These are phyloP conservation scores for Pseudomyrmex cubaensis DNA, from an alignment of 1,140 invertebrate genomes.

Conservation along the genomic window DNA sequence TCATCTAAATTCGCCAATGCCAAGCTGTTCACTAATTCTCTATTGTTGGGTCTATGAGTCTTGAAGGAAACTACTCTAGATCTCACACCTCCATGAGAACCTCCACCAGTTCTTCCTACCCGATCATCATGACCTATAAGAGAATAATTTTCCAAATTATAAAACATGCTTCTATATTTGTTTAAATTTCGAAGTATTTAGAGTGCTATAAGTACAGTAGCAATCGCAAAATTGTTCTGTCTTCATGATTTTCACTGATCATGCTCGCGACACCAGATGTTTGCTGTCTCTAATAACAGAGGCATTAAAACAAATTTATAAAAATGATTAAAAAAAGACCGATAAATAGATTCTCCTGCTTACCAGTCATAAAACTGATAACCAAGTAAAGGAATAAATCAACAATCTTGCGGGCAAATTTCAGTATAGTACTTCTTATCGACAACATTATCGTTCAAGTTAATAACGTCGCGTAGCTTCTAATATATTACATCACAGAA, in stretches of 20 bases:
- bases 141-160: conserved; percentile 38
- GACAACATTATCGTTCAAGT: too few species aligned
- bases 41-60: conserved; percentile 46
- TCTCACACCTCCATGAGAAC: conserved; percentile 41
- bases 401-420: too few species aligned
- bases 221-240: not conserved
- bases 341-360: too few species aligned
- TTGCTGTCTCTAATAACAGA: not conserved
- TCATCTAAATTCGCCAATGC: conserved; percentile 68
- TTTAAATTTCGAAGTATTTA: not conserved
- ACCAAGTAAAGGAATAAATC: too few species aligned
- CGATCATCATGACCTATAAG: conserved; percentile 76
- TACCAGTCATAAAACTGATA: too few species aligned
- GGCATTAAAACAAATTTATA: too few species aligned
- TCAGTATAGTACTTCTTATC: too few species aligned
- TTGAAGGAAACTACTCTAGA: conserved; percentile 77
- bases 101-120: conserved; percentile 30
- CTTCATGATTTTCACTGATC: not conserved
- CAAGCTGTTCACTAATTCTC: conserved; percentile 12
- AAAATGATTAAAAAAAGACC: too few species aligned
- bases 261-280: not conserved
- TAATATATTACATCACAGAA: too few species aligned
- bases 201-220: not conserved
- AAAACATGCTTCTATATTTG: not conserved
- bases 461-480: too few species aligned